Base-by-base conservation (phyloP, 92 coral and sea anemone species). In the Zoanthus solanderi region DNA sequence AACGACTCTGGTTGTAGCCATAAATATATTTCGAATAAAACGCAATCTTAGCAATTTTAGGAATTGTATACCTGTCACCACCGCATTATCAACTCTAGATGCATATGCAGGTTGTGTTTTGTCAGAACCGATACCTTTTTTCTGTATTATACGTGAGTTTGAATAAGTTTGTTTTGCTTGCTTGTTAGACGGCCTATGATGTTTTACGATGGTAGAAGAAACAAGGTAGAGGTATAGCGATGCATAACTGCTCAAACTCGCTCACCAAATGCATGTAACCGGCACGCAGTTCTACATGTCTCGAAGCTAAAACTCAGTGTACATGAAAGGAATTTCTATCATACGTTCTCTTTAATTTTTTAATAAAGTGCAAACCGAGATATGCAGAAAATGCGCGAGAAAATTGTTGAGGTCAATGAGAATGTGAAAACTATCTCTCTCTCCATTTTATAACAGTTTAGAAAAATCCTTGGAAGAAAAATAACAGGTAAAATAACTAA, bases 61-160 rank as follows among this genome's bases (percentile, higher is more conserved):
- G 84, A 79, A 79, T 79, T 60, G 34, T 15, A 60, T 6, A 79
- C 72, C 72, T 79, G n/a, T 79, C 84, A 79, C 72, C 72, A 60
- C 72, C 52, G 72, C 61, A 61, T 79, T 69, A 79, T 60, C 83
- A 78, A 79, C 28, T 34, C 31, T n/a, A 16, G 71, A 57, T 57
- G 68, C 69, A 6, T 37, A 37, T 37, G 42, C 71, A 58, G 71
- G 52, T 45, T 79, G n/a, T 34, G 66, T 78, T 54, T 7, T 58
- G 69, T 78, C 2, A 12, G 16, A 57, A 30, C 15, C 29, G 50
- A 60, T 1, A 37, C 53, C 7, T 75, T 12, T 58, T 18, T 75
- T 75, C 79, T 47, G 54, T 18, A 75, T 17, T 45, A 75, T 74
- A 74, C 4, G 31, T 16, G 56, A 42, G 11, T 75, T 75, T 18